A percentile compares a stretch with the other conserved stretches of the same genome.
Conservation (phyloP, 1,140 invertebrate species). For the Halyomorpha halys region DNA sequence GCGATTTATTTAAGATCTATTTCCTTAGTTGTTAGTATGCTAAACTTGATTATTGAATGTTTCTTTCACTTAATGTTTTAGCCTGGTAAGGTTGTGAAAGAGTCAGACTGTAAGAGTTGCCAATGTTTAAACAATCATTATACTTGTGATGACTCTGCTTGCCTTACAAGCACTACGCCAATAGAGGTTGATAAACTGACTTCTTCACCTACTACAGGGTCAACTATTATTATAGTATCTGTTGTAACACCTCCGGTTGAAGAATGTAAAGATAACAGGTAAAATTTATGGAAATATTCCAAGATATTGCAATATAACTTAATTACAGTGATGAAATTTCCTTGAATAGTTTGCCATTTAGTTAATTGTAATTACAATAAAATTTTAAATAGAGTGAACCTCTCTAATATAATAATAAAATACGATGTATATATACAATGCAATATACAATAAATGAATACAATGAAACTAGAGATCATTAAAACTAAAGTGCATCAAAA, state of each 20-base stretch:
- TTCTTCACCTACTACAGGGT: constrained; percentile 23
- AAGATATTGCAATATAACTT: no score
- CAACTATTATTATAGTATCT: constrained; percentile 36
- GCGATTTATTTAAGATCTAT: neutral
- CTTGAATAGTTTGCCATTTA: no score
- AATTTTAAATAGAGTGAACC: no score
- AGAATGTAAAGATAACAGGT: constrained; percentile 32
- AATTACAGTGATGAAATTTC: no score
- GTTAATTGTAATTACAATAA: no score
- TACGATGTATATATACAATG: no score
- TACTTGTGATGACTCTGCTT: constrained; percentile 47
- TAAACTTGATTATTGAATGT: neutral
- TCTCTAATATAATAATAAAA: no score
- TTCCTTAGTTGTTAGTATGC: neutral
- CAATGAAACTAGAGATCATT: no score
- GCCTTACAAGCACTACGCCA: constrained; percentile 31
- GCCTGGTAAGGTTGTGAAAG: constrained; percentile 47
- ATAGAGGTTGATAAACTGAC: constrained; percentile 5
- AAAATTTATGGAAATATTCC: neutral
- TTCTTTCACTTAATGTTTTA: constrained; percentile 32
- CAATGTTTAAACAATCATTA: constrained; percentile 67
- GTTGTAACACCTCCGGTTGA: constrained; percentile 42
- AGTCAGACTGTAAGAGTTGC: constrained; percentile 53
- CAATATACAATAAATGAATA: no score
- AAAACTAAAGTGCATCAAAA: no score